Evolutionary conservation across 1,140 invertebrate genomes (phyloP).

Genomic region (Camponotus vicinus): DNA sequence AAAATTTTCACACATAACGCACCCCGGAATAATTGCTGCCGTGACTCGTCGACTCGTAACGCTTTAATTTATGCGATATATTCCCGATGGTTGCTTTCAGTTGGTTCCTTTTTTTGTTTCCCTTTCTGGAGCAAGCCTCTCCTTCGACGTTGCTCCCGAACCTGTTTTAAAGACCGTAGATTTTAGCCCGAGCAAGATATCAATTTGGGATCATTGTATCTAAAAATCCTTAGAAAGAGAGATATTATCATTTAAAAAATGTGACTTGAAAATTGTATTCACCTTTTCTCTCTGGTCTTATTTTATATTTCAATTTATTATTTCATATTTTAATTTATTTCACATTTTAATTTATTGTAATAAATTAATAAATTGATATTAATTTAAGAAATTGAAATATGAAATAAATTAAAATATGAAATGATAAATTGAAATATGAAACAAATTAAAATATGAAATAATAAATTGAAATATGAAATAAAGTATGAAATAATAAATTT

Average conservation of each 20-base stretch:
- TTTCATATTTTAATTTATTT: background rate
- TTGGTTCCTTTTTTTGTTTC: background rate
- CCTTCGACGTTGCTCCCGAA: constrained; percentile 29
- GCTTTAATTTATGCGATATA: constrained; percentile 49
- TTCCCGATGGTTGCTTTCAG: constrained; percentile 38
- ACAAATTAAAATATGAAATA: too few relatives aligned
- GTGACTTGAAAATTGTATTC: background rate
- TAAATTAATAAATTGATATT: too few relatives aligned
- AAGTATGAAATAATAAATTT: too few relatives aligned
- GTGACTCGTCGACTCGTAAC: constrained; percentile 56
- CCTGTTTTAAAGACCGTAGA: constrained; percentile 27
- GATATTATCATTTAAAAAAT: background rate
- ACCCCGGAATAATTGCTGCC: constrained; percentile 54
- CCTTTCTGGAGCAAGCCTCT: background rate
- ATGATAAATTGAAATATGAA: too few relatives aligned
- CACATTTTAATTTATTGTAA: background rate
- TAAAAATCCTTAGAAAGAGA: background rate
- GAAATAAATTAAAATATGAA: too few relatives aligned
- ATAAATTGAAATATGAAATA: too few relatives aligned
- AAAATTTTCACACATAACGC: constrained; percentile 54
- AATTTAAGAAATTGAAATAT: too few relatives aligned
- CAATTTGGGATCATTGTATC: background rate
- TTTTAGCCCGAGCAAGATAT: constrained; percentile 15
- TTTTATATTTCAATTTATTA: background rate
- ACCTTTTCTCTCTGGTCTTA: background rate